These are phyloP conservation scores for Euwallacea similis DNA, from an alignment of 1,140 invertebrate genomes.

Conservation along the genomic window DNA sequence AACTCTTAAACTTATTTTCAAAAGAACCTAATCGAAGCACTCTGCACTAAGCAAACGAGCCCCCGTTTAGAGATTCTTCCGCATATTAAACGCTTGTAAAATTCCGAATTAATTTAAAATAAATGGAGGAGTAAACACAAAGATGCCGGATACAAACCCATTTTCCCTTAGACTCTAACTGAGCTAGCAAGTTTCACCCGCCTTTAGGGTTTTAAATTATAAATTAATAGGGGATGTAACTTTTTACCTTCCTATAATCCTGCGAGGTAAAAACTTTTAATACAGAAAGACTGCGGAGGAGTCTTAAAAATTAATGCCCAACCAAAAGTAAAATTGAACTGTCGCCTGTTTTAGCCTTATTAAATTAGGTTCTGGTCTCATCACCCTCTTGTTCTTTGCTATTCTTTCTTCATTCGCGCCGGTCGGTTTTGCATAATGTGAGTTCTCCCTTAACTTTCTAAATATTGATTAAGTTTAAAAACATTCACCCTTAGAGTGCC, in stretches of 20 bases:
- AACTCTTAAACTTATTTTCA: no score
- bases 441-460: slow-evolving; percentile 34
- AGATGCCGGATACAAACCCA: not conserved
- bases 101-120: slow-evolving; percentile 5
- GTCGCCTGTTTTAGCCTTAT: slow-evolving; percentile 39
- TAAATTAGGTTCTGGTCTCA: slow-evolving; percentile 40
- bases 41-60: no score
- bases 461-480: slow-evolving; percentile 42
- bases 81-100: not conserved
- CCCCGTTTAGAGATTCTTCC: not conserved
- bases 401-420: slow-evolving; percentile 31
- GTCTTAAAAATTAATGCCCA: slow-evolving; percentile 26
- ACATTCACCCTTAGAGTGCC: not conserved
- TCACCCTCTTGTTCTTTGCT: slow-evolving; percentile 38
- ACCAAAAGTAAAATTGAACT: slow-evolving; percentile 35
- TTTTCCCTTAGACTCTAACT: slow-evolving; percentile 9
- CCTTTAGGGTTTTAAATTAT: slow-evolving; percentile 22
- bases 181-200: slow-evolving; percentile 8
- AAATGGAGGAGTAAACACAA: slow-evolving; percentile 2
- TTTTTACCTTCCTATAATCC: slow-evolving; percentile 26
- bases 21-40: no score
- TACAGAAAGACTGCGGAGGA: slow-evolving; percentile 18
- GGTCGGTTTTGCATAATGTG: slow-evolving; percentile 33
- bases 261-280: slow-evolving; percentile 35
- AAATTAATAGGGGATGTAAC: slow-evolving; percentile 33